These are phyloP conservation scores for Lamprologus sp. DNA, from an alignment of 2,113 vertebrate species.

Conservation along the genomic window DNA sequence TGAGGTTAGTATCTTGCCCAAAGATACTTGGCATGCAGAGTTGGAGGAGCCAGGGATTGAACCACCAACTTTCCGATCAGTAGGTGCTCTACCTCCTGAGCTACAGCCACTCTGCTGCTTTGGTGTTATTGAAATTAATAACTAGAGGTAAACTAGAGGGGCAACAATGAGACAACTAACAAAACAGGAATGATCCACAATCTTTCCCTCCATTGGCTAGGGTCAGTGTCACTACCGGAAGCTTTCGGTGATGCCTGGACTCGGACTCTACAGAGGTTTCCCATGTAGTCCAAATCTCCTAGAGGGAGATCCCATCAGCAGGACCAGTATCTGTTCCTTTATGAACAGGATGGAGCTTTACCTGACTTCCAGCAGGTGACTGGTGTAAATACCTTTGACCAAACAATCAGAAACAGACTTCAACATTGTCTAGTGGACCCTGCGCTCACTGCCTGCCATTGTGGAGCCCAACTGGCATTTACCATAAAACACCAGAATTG, in stretches of 20 bases:
- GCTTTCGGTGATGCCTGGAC: accelerated
- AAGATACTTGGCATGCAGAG: neutral
- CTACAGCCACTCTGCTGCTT: neutral
- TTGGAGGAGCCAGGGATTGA: accelerated
- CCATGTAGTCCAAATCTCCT: neutral
- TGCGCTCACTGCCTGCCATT: neutral
- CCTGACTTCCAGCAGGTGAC: neutral
- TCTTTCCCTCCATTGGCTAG: neutral
- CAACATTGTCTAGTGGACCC: neutral
- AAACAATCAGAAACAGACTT: neutral
- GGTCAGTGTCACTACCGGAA: accelerated
- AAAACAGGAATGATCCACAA: neutral
- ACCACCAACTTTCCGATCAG: neutral
- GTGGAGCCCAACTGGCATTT: neutral
- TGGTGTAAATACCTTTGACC: neutral
- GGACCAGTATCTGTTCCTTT: neutral
- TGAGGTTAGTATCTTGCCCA: neutral
- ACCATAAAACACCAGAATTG: neutral
- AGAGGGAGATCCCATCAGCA: neutral
- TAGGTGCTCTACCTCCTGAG: neutral
- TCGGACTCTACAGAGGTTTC: neutral
- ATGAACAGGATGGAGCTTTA: neutral
- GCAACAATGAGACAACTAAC: neutral
- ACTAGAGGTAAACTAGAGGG: neutral
- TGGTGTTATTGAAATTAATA: neutral